These are phyloP conservation scores for Sarcophaga variegata DNA, from an alignment of 2,888 invertebrate genomes.

Conservation along the genomic window DNA sequence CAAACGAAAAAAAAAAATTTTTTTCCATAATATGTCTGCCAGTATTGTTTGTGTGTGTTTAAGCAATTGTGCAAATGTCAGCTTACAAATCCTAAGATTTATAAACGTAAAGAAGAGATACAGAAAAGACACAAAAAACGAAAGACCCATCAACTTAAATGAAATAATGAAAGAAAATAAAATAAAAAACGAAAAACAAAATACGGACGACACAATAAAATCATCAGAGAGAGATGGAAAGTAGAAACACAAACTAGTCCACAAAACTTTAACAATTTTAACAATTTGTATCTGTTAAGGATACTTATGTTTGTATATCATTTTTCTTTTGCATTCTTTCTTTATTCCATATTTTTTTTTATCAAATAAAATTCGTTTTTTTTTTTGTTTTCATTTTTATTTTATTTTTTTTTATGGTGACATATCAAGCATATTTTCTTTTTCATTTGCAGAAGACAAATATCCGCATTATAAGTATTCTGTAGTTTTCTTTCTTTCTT, in stretches of 20 bases:
- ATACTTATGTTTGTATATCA: constrained; percentile 27
- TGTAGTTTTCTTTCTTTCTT: background rate
- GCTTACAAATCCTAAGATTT: background rate
- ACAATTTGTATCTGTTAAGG: constrained; percentile 38
- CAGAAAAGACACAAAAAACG: background rate
- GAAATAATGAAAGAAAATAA: background rate
- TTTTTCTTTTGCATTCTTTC: background rate
- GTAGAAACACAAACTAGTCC: constrained; percentile 19
- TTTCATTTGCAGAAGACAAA: constrained; percentile 25
- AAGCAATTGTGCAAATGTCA: constrained; percentile 19
- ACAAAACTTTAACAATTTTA: constrained; percentile 49
- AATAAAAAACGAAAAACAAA: background rate
- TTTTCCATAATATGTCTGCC: too few relatives aligned
- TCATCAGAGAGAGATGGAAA: background rate
- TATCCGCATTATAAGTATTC: constrained; percentile 45
- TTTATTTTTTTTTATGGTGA: constrained; percentile 1
- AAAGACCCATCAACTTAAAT: background rate
- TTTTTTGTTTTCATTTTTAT: background rate
- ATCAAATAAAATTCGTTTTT: background rate
- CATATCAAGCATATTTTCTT: constrained; percentile 28
- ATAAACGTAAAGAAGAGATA: background rate
- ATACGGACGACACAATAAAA: background rate
- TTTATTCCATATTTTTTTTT: background rate
- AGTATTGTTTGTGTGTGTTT: background rate
- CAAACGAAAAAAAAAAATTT: background rate